Percentiles rank a stretch among this genome's conserved stretches.
Evolutionary conservation across 2,888 invertebrate species (phyloP).

Genomic region (Caenorhabditis sinica): DNA sequence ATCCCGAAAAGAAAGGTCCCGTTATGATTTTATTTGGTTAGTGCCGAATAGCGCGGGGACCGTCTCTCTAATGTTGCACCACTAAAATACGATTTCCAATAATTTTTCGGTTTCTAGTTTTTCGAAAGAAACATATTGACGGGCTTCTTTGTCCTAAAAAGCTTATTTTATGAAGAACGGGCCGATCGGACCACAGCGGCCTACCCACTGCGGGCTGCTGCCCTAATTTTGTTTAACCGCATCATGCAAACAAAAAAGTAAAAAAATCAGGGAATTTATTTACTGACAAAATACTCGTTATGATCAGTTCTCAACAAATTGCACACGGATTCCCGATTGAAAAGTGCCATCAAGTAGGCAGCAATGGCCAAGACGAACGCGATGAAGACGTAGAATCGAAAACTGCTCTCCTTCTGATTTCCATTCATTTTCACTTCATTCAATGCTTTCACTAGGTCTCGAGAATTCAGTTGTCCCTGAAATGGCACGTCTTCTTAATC

Average conservation of each 20-base stretch:
- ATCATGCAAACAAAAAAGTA: not conserved
- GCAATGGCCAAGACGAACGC: conserved; percentile 6
- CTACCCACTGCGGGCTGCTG: no score
- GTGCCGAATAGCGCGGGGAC: no score
- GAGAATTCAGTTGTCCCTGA: conserved; percentile 51
- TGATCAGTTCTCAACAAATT: conserved; percentile 50
- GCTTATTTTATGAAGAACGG: no score
- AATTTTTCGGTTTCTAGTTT: no score
- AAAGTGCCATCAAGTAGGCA: conserved; percentile 35
- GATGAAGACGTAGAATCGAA: conserved; percentile 53
- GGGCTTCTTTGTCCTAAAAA: no score
- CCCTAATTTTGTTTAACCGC: no score
- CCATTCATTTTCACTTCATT: conserved; percentile 45
- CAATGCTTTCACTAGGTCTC: conserved; percentile 39
- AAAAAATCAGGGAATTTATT: not conserved
- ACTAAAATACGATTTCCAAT: no score
- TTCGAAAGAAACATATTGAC: no score
- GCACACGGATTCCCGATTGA: conserved; percentile 52
- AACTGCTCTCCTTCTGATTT: conserved; percentile 16
- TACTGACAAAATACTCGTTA: conserved; percentile 37
- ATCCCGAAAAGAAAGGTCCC: no score
- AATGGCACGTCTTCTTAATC: conserved; percentile 1
- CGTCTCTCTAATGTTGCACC: no score
- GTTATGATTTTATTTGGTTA: no score
- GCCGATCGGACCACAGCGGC: no score